Evolutionary conservation across 2,888 invertebrate species (phyloP).

Genomic region (Leptinotarsa rubiginosa): DNA sequence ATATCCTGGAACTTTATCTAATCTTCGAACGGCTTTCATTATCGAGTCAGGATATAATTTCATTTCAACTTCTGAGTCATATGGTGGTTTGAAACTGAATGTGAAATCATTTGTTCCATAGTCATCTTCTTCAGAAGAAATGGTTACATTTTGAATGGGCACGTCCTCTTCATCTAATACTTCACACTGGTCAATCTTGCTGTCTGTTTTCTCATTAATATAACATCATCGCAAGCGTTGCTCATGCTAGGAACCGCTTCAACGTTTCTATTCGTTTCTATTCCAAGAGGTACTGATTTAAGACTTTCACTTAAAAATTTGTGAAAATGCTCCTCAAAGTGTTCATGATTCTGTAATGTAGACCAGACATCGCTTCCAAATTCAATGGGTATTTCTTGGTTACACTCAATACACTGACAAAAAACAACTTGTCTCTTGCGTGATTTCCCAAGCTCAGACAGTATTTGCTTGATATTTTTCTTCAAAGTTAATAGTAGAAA

Average conservation of each 20-base stretch:
- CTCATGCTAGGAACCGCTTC: conserved; percentile 19
- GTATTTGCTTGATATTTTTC: conserved; percentile 48
- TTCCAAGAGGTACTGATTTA: conserved; percentile 14
- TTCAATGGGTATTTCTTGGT: conserved; percentile 41
- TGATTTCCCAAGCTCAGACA: conserved; percentile 45
- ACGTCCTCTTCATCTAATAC: conserved; percentile 20
- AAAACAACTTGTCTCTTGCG: conserved; percentile 28
- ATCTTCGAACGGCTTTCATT: conserved; percentile 45
- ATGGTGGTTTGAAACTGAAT: conserved; percentile 49
- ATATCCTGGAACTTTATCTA: conserved; percentile 48
- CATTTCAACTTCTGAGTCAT: conserved; percentile 47
- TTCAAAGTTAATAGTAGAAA: conserved; percentile 49
- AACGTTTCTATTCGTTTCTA: not conserved
- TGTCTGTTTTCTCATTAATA: conserved; percentile 38
- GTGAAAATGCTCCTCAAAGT: conserved; percentile 49
- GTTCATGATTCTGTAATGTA: conserved; percentile 51
- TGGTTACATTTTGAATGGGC: not conserved
- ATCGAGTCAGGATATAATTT: conserved; percentile 52
- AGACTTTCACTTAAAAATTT: conserved; percentile 40
- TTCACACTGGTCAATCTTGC: conserved; percentile 45
- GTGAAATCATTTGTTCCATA: conserved; percentile 51
- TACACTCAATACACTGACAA: conserved; percentile 50
- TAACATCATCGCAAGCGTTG: not conserved
- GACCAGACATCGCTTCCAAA: conserved; percentile 50
- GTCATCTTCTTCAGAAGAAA: conserved; percentile 32